Conservation (phyloP, 2,797 vertebrate species). For the Squalus acanthias region DNA sequence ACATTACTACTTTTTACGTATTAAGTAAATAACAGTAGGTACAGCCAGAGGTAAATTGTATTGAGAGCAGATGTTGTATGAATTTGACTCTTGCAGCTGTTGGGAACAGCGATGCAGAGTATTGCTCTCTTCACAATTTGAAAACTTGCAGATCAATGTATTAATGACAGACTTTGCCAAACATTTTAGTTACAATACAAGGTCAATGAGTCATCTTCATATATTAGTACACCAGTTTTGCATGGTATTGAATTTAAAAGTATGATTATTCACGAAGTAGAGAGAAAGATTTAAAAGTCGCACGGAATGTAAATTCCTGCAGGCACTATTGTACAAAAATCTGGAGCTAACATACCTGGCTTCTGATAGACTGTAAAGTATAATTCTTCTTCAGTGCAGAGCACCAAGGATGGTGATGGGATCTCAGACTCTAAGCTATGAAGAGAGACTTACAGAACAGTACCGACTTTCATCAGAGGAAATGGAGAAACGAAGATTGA, state of each 20-base stretch:
- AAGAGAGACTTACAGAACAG: background rate
- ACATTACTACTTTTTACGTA: background rate
- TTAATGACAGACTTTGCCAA: background rate
- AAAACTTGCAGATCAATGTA: background rate
- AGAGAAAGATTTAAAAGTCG: background rate
- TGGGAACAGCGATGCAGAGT: no score
- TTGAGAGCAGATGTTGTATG: no score
- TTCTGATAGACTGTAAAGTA: background rate
- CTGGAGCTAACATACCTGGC: background rate
- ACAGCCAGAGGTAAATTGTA: no score
- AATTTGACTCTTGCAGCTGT: no score
- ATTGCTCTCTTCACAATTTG: background rate
- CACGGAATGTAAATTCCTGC: background rate
- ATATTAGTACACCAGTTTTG: background rate
- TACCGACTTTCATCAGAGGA: no score
- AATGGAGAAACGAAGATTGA: background rate
- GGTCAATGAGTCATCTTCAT: background rate
- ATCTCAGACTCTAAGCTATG: no score
- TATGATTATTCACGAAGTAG: no score
- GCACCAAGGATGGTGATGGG: background rate
- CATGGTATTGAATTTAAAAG: background rate
- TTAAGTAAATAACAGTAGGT: background rate
- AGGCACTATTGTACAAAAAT: background rate
- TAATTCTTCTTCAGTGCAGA: background rate
- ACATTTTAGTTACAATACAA: background rate